These are phyloP conservation scores for Linyphia triangularis DNA, from an alignment of 2,888 invertebrate species.

Conservation along the genomic window DNA sequence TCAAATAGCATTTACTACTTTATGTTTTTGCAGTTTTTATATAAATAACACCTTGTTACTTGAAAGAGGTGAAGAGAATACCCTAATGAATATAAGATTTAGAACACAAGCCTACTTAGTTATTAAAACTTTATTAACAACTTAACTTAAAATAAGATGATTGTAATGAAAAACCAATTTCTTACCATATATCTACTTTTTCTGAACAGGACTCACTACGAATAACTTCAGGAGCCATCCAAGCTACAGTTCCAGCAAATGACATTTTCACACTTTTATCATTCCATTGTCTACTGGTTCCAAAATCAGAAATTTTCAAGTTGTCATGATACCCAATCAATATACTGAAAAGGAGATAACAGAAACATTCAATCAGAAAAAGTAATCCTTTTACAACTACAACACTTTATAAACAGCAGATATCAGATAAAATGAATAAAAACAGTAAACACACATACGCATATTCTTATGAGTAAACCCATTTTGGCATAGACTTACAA, in stretches of 20 bases:
- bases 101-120: too few relatives aligned
- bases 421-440: background rate
- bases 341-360: constrained; percentile 79
- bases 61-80: too few relatives aligned
- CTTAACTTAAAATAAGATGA: too few relatives aligned
- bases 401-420: background rate
- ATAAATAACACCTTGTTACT: too few relatives aligned
- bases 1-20: too few relatives aligned
- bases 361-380: background rate
- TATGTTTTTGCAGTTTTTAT: too few relatives aligned
- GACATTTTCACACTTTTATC: constrained; percentile 97
- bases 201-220: constrained; percentile 97
- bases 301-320: constrained; percentile 98
- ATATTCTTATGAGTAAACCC: too few relatives aligned
- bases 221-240: constrained; percentile 99
- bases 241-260: constrained; percentile 95
- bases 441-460: too few relatives aligned
- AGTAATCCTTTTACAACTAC: background rate
- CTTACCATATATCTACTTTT: constrained; percentile 96
- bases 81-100: background rate
- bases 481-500: too few relatives aligned
- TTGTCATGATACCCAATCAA: constrained; percentile 88
- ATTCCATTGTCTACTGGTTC: constrained; percentile 96
- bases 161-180: constrained; percentile 49
- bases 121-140: too few relatives aligned